These are phyloP conservation scores for Drosophila recens DNA, from an alignment of 2,888 invertebrate species.

Conservation along the genomic window DNA sequence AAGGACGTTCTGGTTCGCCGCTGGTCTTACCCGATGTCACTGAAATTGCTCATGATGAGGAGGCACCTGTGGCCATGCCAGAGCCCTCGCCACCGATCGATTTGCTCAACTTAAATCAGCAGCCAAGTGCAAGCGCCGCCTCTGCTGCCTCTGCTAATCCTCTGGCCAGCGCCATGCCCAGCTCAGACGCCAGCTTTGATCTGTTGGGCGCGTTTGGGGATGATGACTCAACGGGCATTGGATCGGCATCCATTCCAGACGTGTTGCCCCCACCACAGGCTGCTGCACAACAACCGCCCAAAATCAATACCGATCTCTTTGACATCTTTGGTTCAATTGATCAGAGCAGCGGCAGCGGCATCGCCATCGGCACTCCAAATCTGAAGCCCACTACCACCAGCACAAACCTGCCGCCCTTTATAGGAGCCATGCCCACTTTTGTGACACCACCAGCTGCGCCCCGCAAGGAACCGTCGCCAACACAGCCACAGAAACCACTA, in stretches of 20 bases:
- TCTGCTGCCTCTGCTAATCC: constrained; percentile 65
- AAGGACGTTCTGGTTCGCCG: constrained; percentile 65
- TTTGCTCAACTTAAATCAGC: constrained; percentile 86
- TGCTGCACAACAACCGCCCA: constrained; percentile 60
- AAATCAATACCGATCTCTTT: constrained; percentile 85
- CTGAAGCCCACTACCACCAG: constrained; percentile 51
- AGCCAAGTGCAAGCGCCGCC: constrained; percentile 59
- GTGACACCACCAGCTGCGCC: constrained; percentile 63
- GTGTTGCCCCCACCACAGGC: constrained; percentile 66
- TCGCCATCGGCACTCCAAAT: constrained; percentile 49
- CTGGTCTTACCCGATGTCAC: constrained; percentile 83
- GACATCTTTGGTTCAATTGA: constrained; percentile 88
- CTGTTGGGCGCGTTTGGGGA: constrained; percentile 86
- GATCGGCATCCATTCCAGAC: constrained; percentile 83
- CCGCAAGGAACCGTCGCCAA: constrained; percentile 86
- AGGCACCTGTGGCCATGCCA: constrained; percentile 76
- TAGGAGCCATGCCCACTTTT: constrained; percentile 62
- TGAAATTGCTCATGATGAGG: constrained; percentile 72
- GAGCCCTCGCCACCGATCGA: constrained; percentile 86
- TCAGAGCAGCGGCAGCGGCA: constrained; percentile 42
- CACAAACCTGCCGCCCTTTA: constrained; percentile 54
- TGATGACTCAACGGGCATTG: constrained; percentile 82
- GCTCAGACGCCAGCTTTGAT: constrained; percentile 87
- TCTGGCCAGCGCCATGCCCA: constrained; percentile 76
- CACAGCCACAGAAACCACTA: constrained; percentile 83